A percentile compares a stretch with the other conserved stretches of the same genome.
Conservation (phyloP, 2,797 vertebrate genomes). For the Leucoraja ocellata region DNA sequence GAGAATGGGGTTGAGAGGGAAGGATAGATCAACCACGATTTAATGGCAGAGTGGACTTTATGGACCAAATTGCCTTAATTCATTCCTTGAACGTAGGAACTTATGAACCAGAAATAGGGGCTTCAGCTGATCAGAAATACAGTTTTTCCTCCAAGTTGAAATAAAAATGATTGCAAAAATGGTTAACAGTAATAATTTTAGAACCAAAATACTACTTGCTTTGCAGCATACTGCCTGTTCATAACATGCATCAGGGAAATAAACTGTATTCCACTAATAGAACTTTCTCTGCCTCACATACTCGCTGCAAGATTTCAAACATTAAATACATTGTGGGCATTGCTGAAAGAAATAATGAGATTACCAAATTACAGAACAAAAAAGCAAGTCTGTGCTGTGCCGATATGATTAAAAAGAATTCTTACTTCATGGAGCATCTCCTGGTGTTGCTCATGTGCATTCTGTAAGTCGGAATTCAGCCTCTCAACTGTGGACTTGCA, state of each 20-base stretch:
- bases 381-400: neutral
- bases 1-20: no score
- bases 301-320: neutral
- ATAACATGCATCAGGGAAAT: neutral
- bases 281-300: neutral
- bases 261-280: neutral
- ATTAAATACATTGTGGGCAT: neutral
- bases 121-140: neutral
- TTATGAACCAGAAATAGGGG: neutral
- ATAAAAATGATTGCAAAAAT: neutral
- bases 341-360: neutral
- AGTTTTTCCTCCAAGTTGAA: neutral
- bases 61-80: no score
- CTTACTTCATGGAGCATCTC: constrained; percentile 56
- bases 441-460: constrained; percentile 52
- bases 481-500: constrained; percentile 47
- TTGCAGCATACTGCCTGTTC: neutral
- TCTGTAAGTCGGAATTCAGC: constrained; percentile 50
- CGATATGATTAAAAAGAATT: constrained; percentile 5
- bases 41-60: no score
- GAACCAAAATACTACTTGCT: neutral
- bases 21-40: no score
- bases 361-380: neutral
- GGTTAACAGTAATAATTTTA: neutral
- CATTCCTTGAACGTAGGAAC: no score